These are phyloP conservation scores for Hyles lineata DNA, from an alignment of 2,888 invertebrate genomes.

Conservation along the genomic window DNA sequence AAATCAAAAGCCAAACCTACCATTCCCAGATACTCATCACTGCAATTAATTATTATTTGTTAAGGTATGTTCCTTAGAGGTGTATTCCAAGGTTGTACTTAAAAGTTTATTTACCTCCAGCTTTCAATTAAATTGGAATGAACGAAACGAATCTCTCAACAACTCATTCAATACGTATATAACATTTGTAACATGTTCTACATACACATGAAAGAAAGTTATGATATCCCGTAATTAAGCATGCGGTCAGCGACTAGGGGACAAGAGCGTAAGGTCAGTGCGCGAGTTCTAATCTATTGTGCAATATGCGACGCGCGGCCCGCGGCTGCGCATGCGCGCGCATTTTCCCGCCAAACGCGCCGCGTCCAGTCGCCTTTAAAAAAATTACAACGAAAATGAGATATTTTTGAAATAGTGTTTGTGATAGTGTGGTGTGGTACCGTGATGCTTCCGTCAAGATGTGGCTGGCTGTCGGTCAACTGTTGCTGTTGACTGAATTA, in stretches of 20 bases:
- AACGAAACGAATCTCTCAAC: too few relatives aligned
- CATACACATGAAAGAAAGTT: conserved; percentile 3
- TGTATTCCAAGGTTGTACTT: too few relatives aligned
- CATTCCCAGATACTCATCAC: too few relatives aligned
- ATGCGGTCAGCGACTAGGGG: conserved; percentile 38
- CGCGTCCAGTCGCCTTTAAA: conserved; percentile 63
- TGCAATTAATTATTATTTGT: too few relatives aligned
- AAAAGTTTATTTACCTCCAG: too few relatives aligned
- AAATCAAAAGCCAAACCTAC: too few relatives aligned
- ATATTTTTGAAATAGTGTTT: conserved; percentile 14
- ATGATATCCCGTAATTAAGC: neutral
- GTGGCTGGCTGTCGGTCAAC: conserved; percentile 68
- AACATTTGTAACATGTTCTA: too few relatives aligned
- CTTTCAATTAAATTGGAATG: too few relatives aligned
- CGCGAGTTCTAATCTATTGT: conserved; percentile 63
- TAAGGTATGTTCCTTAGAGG: too few relatives aligned
- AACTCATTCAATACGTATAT: too few relatives aligned
- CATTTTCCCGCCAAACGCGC: conserved; percentile 79
- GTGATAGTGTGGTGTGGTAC: conserved; percentile 51
- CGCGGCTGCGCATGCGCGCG: conserved; percentile 67
- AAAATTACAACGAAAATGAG: conserved; percentile 36
- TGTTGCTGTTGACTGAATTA: conserved; percentile 68
- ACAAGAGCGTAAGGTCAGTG: conserved; percentile 53
- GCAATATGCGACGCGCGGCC: conserved; percentile 72
- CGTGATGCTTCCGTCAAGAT: conserved; percentile 70